These are phyloP conservation scores for Callosobruchus maculatus DNA, from an alignment of 2,888 invertebrate species.

Conservation along the genomic window DNA sequence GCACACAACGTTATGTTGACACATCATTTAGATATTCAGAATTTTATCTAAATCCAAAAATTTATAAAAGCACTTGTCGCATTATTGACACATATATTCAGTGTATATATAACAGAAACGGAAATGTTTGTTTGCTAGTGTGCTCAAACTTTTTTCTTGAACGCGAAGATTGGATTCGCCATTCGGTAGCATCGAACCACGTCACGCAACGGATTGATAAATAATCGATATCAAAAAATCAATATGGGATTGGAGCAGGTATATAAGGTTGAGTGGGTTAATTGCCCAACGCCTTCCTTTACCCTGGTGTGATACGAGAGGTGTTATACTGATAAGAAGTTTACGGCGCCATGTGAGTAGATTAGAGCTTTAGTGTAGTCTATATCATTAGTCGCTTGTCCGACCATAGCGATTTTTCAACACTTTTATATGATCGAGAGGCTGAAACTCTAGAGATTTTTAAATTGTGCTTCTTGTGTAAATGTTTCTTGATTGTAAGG, in stretches of 20 bases:
- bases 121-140: constrained; percentile 14
- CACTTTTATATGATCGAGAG: too few relatives aligned
- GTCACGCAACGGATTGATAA: constrained; percentile 15
- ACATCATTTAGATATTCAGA: not conserved
- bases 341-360: constrained; percentile 2
- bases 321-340: constrained; percentile 19
- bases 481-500: too few relatives aligned
- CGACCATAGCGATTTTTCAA: too few relatives aligned
- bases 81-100: constrained; percentile 15
- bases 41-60: constrained; percentile 15
- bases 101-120: constrained; percentile 2
- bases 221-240: constrained; percentile 28
- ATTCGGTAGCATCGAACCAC: not conserved
- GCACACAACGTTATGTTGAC: not conserved
- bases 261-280: constrained; percentile 28
- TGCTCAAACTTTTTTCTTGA: constrained; percentile 17
- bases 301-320: not conserved
- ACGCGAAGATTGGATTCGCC: not conserved
- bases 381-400: too few relatives aligned
- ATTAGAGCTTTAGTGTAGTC: constrained; percentile 10
- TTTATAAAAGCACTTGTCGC: constrained; percentile 17
- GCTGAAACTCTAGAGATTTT: too few relatives aligned
- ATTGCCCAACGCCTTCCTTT: constrained; percentile 25
- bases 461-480: too few relatives aligned
- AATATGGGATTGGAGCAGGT: constrained; percentile 28